Base-by-base conservation (phyloP, 2,797 vertebrate genomes). In the Manis javanica region DNA sequence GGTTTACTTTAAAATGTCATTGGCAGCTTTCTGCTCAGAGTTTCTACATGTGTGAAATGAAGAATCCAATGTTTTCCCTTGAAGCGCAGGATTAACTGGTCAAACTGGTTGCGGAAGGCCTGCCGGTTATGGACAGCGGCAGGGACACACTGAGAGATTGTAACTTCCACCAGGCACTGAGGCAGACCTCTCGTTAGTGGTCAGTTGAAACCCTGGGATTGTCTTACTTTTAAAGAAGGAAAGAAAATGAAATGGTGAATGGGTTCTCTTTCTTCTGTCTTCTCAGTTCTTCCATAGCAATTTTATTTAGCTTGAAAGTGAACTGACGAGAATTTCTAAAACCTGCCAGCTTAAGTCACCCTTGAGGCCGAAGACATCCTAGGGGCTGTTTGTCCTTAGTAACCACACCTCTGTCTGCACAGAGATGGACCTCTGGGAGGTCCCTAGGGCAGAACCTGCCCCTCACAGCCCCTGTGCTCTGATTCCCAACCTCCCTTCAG, bases 281-380 rank as follows among this genome's bases (percentile, higher is more conserved):
- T 78, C 29, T 77, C 72, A 84, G 12, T 24, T 90, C 83, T 91
- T 83, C 21, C 37, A 63, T 11, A 75, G 90, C 24, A 39, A 59
- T 64, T 78, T 68, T 46, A 42, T 63, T 94, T 71, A 57, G 39
- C 46, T 69, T 29, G 71, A 88, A 82, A 51, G 34, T 39, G 46
- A 79, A 57, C 23, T 19, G 37, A 37, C 59, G 46, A 91, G 19
- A 72, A 84, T 34, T 92, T n/a, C 55, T 69, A 49, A 79, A 90
- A 51, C 24, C 31, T 24, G 84, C 4, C 4, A 13, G 29, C 37
- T 39, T 10, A 21, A 37, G 19, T 83, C 29, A 55, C 23, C 34
- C 46, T 68, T 5, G 57, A 91, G 53, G 46, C 59, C 84, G 29
- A 57, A 23, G 42, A 77, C 18, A 37, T 21, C 55, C 39, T 57